A percentile compares a stretch with the other conserved stretches of the same genome.
These are phyloP conservation scores for Melinaea menophilus DNA, from an alignment of 2,888 invertebrate species.

Conservation along the genomic window DNA sequence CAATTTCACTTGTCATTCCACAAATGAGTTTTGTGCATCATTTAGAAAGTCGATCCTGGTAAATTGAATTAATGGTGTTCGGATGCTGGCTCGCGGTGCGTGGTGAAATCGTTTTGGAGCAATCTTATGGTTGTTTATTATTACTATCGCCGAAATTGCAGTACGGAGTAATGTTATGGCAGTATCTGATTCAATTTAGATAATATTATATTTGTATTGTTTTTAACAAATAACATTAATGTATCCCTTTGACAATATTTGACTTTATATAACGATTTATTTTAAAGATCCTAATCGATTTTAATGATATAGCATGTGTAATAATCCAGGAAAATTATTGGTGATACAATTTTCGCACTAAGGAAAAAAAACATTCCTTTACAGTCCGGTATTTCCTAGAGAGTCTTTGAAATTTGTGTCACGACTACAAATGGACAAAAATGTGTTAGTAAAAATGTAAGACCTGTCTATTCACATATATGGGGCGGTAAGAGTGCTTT, in stretches of 20 bases:
- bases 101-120: constrained; percentile 37
- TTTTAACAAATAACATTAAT: no score
- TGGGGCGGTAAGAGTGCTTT: not conserved
- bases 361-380: constrained; percentile 19
- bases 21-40: constrained; percentile 71
- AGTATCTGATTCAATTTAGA: constrained; percentile 7
- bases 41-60: constrained; percentile 66
- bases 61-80: constrained; percentile 50
- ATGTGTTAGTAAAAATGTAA: constrained; percentile 5
- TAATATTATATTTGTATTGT: not conserved
- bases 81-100: constrained; percentile 32
- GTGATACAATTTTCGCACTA: constrained; percentile 19
- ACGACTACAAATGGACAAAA: constrained; percentile 9
- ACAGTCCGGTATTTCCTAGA: constrained; percentile 28
- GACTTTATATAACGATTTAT: no score
- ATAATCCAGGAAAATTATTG: constrained; percentile 4
- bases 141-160: constrained; percentile 21
- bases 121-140: constrained; percentile 21
- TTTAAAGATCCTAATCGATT: no score
- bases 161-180: not conserved
- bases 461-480: constrained; percentile 11
- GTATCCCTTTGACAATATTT: no score
- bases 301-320: no score
- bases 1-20: constrained; percentile 67
- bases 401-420: constrained; percentile 26